These are phyloP conservation scores for Poeciliopsis turneri DNA, from an alignment of 2,797 vertebrate genomes.

Conservation along the genomic window DNA sequence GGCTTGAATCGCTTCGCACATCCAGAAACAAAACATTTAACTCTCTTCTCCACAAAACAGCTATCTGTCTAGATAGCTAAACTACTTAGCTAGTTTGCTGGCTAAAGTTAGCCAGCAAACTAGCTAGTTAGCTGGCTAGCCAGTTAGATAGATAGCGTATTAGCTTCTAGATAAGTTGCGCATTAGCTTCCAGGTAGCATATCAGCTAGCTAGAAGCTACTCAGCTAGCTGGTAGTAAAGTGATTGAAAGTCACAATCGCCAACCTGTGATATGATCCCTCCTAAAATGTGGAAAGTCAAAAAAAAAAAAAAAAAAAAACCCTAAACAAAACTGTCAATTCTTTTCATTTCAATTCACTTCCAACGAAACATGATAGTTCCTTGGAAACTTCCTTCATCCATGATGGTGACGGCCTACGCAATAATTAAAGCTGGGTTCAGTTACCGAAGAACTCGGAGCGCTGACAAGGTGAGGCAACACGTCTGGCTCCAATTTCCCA, in stretches of 20 bases:
- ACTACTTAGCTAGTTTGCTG: no score
- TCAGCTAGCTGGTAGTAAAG: not conserved
- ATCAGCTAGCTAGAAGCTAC: no score
- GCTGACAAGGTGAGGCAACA: not conserved
- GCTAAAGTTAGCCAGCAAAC: no score
- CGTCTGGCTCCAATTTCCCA: not conserved
- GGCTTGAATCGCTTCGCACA: not conserved
- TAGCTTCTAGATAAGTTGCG: no score
- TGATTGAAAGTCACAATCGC: not conserved
- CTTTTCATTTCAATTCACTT: not conserved
- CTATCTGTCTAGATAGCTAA: no score
- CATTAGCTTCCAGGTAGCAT: no score
- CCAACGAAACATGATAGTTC: not conserved
- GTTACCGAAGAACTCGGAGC: not conserved
- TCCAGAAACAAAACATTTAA: not conserved
- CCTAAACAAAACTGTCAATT: not conserved
- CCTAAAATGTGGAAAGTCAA: not conserved
- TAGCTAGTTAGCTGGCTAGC: no score
- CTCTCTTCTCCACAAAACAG: not conserved
- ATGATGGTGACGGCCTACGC: not conserved
- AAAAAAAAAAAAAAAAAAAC: no score
- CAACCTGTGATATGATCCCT: not conserved
- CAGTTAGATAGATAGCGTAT: no score
- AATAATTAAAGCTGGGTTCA: not conserved
- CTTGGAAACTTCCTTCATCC: not conserved